A percentile compares a stretch with the other conserved stretches of the same genome.
Evolutionary conservation across 2,113 vertebrate species (phyloP).

Genomic region (human): GRCh38 chr4:125037501-125038000

Average conservation of each 20-base stretch:
- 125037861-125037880: not conserved
- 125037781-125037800: too few species aligned
- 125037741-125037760: not conserved
- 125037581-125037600: not conserved
- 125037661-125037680: not conserved
- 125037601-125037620: not conserved
- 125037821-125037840: not conserved
- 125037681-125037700: not conserved
- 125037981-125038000: not conserved
- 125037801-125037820: not conserved
- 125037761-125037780: too few species aligned
- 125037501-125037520: not conserved
- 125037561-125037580: not conserved
- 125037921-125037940: not conserved
- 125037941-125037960: not conserved
- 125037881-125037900: not conserved
- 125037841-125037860: not conserved
- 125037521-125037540: not conserved
- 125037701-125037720: not conserved
- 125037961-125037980: not conserved
- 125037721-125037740: not conserved
- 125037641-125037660: not conserved
- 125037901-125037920: not conserved
- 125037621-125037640: not conserved
- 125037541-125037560: not conserved